phyloP scores from a whole-genome alignment of 2,113 vertebrate genomes.

The Hemichromis elongatus region DNA sequence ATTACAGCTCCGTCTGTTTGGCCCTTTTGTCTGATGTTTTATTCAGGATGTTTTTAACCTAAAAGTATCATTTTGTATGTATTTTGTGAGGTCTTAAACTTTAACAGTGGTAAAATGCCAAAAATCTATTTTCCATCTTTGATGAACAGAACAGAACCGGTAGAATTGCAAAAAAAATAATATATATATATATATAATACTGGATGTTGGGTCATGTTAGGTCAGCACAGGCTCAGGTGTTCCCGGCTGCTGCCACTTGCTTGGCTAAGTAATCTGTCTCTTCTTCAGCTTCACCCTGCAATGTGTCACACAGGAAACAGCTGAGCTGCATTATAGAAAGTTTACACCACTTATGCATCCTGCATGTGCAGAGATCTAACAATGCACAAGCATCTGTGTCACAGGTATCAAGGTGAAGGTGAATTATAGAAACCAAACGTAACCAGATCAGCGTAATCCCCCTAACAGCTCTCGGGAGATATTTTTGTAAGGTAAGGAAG shows the following conservation, averaged over 20 bases:
- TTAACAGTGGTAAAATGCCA: rapidly evolving
- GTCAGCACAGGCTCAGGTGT: slow-evolving; percentile 27
- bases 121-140: background rate
- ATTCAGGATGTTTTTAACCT: rapidly evolving
- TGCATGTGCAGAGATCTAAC: background rate
- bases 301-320: background rate
- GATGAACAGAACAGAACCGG: background rate
- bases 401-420: background rate
- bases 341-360: background rate
- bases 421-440: background rate
- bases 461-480: background rate
- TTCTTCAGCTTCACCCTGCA: background rate
- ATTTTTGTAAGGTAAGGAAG: background rate
- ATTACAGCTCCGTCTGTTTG: background rate
- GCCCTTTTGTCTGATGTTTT: background rate
- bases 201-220: background rate
- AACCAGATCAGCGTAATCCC: slow-evolving; percentile 1
- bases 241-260: background rate
- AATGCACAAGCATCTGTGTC: background rate
- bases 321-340: background rate
- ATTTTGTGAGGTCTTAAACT: rapidly evolving
- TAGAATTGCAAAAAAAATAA: background rate
- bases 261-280: slow-evolving; percentile 3
- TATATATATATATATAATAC: background rate
- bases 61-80: background rate